Conservation (phyloP, 2,113 vertebrate genomes). For the Meleagris gallopavo region DNA sequence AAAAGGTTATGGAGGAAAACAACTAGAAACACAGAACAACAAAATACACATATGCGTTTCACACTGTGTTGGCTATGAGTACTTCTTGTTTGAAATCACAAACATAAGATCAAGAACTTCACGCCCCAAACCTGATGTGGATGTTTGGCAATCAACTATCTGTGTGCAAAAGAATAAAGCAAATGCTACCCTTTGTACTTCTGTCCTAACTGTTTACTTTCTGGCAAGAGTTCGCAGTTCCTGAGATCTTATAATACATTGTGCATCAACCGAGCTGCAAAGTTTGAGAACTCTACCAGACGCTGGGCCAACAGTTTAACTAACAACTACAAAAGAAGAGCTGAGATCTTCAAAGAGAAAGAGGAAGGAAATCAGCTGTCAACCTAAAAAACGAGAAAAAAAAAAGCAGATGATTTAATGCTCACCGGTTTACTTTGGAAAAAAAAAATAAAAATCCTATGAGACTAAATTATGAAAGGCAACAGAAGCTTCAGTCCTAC, state of each 20-base stretch:
- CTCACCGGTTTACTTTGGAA: not conserved
- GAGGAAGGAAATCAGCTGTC: slow-evolving; percentile 64
- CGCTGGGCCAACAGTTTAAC: slow-evolving; percentile 48
- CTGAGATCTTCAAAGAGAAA: slow-evolving; percentile 63
- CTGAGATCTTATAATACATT: slow-evolving; percentile 40
- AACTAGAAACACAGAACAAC: not conserved
- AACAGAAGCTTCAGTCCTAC: not conserved
- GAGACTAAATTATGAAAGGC: not conserved
- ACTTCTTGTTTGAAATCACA: not conserved
- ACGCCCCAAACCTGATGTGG: not conserved
- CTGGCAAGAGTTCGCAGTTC: not conserved
- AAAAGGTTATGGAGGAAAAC: not conserved
- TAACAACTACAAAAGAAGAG: slow-evolving; percentile 59
- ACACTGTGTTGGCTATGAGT: not conserved
- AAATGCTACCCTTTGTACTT: slow-evolving; percentile 31
- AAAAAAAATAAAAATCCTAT: not conserved
- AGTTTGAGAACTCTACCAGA: slow-evolving; percentile 35
- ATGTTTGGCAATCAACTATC: slow-evolving; percentile 7
- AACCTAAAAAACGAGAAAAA: not conserved
- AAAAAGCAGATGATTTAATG: not conserved
- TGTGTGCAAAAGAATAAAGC: slow-evolving; percentile 29
- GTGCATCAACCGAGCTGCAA: slow-evolving; percentile 40
- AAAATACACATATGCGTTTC: not conserved
- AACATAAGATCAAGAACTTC: not conserved
- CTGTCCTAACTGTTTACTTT: slow-evolving; percentile 45